phyloP scores from a whole-genome alignment of 2,888 invertebrate genomes.

The Griposia aprilina region DNA sequence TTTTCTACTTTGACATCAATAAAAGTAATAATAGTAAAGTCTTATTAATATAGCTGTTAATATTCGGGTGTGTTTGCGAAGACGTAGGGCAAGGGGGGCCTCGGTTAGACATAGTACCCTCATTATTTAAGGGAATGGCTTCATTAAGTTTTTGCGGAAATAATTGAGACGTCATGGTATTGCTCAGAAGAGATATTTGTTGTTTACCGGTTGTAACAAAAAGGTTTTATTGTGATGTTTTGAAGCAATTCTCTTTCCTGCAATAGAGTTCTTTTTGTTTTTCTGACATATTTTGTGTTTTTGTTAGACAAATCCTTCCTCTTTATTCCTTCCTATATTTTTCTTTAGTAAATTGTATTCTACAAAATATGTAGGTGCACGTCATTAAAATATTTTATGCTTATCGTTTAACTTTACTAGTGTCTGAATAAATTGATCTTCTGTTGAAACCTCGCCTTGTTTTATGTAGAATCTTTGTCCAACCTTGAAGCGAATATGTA shows the following conservation, averaged over 20 bases:
- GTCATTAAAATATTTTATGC: neutral
- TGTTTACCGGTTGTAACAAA: slow-evolving; percentile 18
- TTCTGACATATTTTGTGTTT: slow-evolving; percentile 4
- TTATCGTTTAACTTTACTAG: no score
- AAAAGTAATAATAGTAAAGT: slow-evolving; percentile 43
- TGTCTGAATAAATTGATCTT: slow-evolving; percentile 5
- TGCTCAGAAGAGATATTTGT: slow-evolving; percentile 6
- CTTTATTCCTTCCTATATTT: no score
- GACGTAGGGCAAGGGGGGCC: neutral
- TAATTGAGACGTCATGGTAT: slow-evolving; percentile 39
- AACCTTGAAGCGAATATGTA: slow-evolving; percentile 18
- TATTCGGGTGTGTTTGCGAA: slow-evolving; percentile 40
- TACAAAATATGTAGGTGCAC: neutral
- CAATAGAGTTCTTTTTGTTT: slow-evolving; percentile 7
- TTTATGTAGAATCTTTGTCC: neutral
- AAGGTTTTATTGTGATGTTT: slow-evolving; percentile 31
- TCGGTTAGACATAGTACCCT: slow-evolving; percentile 25
- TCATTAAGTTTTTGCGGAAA: slow-evolving; percentile 50
- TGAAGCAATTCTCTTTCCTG: slow-evolving; percentile 6
- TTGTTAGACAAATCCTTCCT: neutral
- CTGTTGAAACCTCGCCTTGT: neutral
- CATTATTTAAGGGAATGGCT: slow-evolving; percentile 37
- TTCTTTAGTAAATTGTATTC: neutral
- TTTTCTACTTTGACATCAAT: slow-evolving; percentile 46
- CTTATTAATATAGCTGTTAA: slow-evolving; percentile 37